Percentiles rank a stretch among this genome's conserved stretches.
phyloP scores from a whole-genome alignment of 2,113 vertebrate genomes.

The Nothocercus julius region DNA sequence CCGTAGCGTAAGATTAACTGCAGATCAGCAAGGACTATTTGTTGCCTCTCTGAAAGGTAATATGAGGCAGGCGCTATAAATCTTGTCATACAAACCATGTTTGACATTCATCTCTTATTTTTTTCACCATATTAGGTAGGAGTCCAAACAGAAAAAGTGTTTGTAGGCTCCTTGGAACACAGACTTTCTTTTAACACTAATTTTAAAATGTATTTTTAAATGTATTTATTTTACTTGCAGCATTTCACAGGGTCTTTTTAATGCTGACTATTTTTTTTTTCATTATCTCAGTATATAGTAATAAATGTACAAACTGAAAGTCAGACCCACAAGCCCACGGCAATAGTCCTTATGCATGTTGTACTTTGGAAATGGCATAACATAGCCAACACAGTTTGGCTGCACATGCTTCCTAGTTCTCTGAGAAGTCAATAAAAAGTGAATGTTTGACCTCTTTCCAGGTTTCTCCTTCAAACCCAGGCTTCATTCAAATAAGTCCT shows the following conservation, averaged over 20 bases:
- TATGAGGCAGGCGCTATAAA: constrained; percentile 59
- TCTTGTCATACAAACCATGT: constrained; percentile 55
- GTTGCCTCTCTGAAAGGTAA: constrained; percentile 79
- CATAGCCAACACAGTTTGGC: too few relatives aligned
- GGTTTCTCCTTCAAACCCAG: neutral
- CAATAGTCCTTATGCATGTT: neutral
- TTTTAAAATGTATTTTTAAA: neutral
- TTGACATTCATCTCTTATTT: constrained; percentile 59
- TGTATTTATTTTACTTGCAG: neutral
- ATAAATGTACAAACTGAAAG: neutral
- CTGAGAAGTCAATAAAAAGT: neutral
- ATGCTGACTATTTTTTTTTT: neutral
- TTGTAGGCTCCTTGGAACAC: neutral
- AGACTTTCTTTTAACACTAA: neutral
- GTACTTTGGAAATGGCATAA: neutral
- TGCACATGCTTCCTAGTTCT: neutral
- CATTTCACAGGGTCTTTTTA: neutral
- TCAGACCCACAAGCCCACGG: neutral
- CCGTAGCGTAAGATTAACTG: constrained; percentile 76
- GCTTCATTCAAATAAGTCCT: neutral
- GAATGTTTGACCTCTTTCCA: neutral
- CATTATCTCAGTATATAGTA: neutral
- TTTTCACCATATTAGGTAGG: constrained; percentile 44
- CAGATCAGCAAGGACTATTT: constrained; percentile 78
- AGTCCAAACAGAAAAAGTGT: constrained; percentile 3